Conservation (phyloP, 2,888 invertebrate species). For the Oscheius sp. region DNA sequence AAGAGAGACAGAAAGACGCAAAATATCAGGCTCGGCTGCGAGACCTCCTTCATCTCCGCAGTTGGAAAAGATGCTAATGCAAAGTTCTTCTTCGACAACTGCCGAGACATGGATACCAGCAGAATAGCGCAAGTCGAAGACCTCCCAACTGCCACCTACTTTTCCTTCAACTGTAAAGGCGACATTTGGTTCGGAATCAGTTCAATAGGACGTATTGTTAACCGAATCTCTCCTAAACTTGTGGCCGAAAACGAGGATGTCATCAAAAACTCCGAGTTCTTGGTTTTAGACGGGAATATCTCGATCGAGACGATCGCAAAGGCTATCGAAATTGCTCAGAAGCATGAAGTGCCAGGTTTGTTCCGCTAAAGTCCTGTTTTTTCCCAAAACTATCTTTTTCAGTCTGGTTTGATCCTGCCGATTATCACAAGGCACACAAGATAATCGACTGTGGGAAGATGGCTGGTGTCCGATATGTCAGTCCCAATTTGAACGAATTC, state of each 20-base stretch:
- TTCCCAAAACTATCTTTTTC: conserved; percentile 44
- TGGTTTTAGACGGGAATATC: conserved; percentile 88
- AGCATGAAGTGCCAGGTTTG: conserved; percentile 43
- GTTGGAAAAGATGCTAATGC: conserved; percentile 81
- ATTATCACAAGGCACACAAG: conserved; percentile 74
- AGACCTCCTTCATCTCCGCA: conserved; percentile 80
- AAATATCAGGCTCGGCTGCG: conserved; percentile 48
- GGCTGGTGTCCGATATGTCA: conserved; percentile 38
- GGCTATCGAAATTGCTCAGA: conserved; percentile 53
- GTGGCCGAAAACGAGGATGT: conserved; percentile 79
- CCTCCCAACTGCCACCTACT: conserved; percentile 60
- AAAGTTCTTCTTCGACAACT: conserved; percentile 43
- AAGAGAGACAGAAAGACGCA: not conserved
- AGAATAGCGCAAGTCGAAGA: conserved; percentile 37
- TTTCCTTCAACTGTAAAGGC: conserved; percentile 61
- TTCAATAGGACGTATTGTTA: conserved; percentile 54
- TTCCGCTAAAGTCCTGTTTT: not conserved
- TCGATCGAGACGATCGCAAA: conserved; percentile 79
- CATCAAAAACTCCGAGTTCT: conserved; percentile 81
- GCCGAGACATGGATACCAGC: conserved; percentile 45
- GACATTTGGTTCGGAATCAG: conserved; percentile 60
- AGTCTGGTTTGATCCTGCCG: conserved; percentile 77
- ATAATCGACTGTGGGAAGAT: conserved; percentile 70
- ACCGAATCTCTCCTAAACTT: conserved; percentile 52
- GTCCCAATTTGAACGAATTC: conserved; percentile 62